Evolutionary conservation across 2,888 invertebrate genomes (phyloP), one percentile per base, ranked within the genome.

Genomic region (Dasysyrphus tricinctus): DNA sequence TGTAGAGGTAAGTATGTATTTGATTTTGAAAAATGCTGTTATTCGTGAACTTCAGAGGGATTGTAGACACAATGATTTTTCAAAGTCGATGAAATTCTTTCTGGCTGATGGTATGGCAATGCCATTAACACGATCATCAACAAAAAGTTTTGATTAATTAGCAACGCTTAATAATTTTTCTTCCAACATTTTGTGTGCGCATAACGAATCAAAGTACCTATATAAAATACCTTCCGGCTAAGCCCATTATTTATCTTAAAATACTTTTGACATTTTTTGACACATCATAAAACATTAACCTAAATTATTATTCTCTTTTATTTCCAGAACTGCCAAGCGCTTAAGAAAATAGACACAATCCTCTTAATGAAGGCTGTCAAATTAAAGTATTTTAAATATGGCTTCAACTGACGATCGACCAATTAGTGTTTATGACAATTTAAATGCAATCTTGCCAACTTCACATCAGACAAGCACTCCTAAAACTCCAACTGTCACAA

Each of bases 351-450:
- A 2, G 5, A 24, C 24, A 24, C 24, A 24, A 61, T 51, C 9
- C 44, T 44, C 67, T 80, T 34, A 47, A 85, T 85, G 77, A 69
- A 69, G 78, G 6, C 63, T n/a, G 11, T 3, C 3, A 51, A 24
- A 42, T 5, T 14, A 14, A 37, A 14, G 12, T 19, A 14, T 67
- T 16, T 69, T 9, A 70, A 89, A 79, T 80, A 90, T 92, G 91
- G 90, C 89, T 84, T 83, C 88, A 67, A 89, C 89, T 81, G 89
- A 88, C 79, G 90, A 90, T 73, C 91, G 92, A 88, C 92, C 92
- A 79, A 88, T 91, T 80, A 92, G 92, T 89, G 91, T 91, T 88
- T 92, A 92, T 88, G 92, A 92, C 88, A 92, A 92, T 90, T 89
- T 92, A 73, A 90, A 89, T 85, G 8, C 88, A 69, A 78, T 85